These are phyloP conservation scores for Aphodius granarius DNA, from an alignment of 2,888 invertebrate genomes.

Conservation along the genomic window DNA sequence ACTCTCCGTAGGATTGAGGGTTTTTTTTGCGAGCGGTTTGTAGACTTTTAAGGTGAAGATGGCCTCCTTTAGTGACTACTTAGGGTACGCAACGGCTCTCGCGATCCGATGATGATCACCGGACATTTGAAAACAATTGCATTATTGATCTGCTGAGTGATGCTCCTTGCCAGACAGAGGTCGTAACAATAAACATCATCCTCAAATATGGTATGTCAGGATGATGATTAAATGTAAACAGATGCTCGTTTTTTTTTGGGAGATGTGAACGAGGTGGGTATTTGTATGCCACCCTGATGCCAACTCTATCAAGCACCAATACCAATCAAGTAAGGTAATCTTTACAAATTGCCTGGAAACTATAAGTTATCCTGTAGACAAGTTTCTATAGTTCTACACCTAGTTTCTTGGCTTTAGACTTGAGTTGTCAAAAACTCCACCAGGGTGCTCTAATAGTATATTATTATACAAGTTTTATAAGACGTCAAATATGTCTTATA, in stretches of 20 bases:
- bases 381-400: no score
- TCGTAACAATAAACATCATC: conserved; percentile 13
- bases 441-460: no score
- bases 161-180: neutral
- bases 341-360: conserved; percentile 2
- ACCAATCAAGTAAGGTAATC: conserved; percentile 6
- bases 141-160: conserved; percentile 1
- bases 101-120: neutral
- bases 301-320: neutral
- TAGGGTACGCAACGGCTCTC: neutral
- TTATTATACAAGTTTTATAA: no score
- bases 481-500: no score
- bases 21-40: conserved; percentile 9
- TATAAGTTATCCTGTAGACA: no score
- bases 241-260: conserved; percentile 1
- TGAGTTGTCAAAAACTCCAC: no score
- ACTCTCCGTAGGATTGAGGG: conserved; percentile 22
- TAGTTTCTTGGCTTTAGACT: no score
- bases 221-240: conserved; percentile 13
- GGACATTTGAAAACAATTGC: conserved; percentile 14
- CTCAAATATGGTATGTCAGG: neutral
- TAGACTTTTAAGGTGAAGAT: conserved; percentile 26
- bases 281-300: conserved; percentile 12
- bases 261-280: neutral
- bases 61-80: conserved; percentile 22